Conservation (phyloP, 2,113 vertebrate genomes). For the Rostratula benghalensis region DNA sequence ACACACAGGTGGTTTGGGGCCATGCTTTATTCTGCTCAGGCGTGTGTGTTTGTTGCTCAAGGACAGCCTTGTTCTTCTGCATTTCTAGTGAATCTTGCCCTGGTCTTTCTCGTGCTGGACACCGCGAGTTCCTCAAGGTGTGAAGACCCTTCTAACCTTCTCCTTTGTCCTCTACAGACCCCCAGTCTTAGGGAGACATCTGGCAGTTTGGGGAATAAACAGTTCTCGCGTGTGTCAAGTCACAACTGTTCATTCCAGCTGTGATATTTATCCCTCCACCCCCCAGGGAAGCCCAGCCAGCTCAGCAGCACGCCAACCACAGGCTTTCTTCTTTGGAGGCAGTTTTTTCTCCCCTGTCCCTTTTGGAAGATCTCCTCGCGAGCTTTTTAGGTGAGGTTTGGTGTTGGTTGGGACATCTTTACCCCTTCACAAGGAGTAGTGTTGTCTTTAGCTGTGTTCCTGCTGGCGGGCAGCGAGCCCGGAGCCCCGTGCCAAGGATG, state of each 20-base stretch:
- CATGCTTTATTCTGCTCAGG: background rate
- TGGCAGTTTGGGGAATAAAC: background rate
- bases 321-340: background rate
- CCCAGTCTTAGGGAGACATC: background rate
- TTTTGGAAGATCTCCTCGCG: background rate
- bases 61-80: background rate
- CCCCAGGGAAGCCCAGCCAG: background rate
- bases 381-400: background rate
- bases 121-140: background rate
- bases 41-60: background rate
- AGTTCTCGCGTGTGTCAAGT: background rate
- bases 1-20: background rate
- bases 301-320: background rate
- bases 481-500: background rate
- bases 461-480: background rate
- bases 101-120: background rate
- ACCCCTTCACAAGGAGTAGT: background rate
- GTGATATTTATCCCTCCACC: background rate
- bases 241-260: background rate
- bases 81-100: background rate
- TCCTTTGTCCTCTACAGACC: background rate
- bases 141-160: constrained; percentile 3
- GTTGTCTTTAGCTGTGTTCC: background rate
- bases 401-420: background rate
- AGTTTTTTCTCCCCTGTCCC: background rate